Evolutionary conservation across 2,888 invertebrate species (phyloP).

Genomic region (Halictus quadricinctus): DNA sequence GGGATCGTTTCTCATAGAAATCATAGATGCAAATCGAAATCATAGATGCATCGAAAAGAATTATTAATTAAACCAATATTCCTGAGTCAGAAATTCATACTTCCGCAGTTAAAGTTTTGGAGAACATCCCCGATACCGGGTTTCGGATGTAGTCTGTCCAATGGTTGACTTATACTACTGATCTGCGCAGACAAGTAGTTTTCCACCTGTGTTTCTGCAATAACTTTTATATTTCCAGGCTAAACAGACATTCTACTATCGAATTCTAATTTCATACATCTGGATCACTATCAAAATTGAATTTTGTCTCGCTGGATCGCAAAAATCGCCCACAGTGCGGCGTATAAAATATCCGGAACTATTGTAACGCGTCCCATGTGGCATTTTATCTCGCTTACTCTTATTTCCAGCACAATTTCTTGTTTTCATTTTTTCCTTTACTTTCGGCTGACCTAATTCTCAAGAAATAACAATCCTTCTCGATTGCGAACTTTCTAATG

Average conservation of each 20-base stretch:
- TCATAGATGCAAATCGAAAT: background rate
- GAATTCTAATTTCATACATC: too few relatives aligned
- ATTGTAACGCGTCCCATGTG: background rate
- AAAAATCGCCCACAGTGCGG: too few relatives aligned
- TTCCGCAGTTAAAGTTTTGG: background rate
- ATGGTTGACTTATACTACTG: constrained; percentile 3
- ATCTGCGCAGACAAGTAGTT: background rate
- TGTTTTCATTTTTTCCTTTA: background rate
- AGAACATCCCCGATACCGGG: background rate
- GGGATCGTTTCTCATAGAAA: constrained; percentile 38
- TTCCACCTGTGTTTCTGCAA: too few relatives aligned
- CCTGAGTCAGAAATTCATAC: background rate
- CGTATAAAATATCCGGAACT: background rate
- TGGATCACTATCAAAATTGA: too few relatives aligned
- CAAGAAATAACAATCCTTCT: background rate
- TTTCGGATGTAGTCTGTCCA: background rate
- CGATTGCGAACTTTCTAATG: background rate
- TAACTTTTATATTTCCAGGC: too few relatives aligned
- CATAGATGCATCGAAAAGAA: background rate
- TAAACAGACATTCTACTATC: too few relatives aligned
- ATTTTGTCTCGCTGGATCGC: too few relatives aligned
- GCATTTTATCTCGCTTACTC: constrained; percentile 12
- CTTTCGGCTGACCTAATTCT: background rate
- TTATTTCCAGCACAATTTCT: background rate
- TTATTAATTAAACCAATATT: background rate